A percentile compares a stretch with the other conserved stretches of the same genome.
phyloP scores from a whole-genome alignment of 2,888 invertebrate species.

The Eristalinus sepulchralis region DNA sequence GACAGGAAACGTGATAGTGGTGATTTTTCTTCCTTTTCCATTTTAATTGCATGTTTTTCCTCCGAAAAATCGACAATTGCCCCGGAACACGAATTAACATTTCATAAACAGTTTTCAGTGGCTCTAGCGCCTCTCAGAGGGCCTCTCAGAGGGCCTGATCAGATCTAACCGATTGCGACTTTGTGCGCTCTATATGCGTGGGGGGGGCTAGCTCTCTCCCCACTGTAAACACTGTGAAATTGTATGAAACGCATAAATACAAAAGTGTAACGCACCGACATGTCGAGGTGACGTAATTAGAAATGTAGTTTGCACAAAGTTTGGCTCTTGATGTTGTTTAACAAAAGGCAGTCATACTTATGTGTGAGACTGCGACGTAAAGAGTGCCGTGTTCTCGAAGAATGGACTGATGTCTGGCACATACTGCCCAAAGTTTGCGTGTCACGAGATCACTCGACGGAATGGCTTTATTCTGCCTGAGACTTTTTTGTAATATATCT shows the following conservation, averaged over 20 bases:
- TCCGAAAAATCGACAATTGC: slow-evolving; percentile 70
- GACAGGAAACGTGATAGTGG: slow-evolving; percentile 68
- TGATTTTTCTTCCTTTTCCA: slow-evolving; percentile 65
- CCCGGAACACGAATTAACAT: slow-evolving; percentile 71
- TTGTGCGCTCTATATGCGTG: background rate
- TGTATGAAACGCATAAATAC: background rate
- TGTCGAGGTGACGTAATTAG: background rate
- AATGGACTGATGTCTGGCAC: too few relatives aligned
- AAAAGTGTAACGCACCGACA: background rate
- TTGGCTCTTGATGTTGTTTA: too few relatives aligned
- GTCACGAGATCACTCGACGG: too few relatives aligned
- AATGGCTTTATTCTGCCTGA: too few relatives aligned
- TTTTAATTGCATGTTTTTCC: slow-evolving; percentile 69
- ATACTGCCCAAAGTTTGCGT: too few relatives aligned
- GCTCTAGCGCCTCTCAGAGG: slow-evolving; percentile 5
- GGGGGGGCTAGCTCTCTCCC: background rate
- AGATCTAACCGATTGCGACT: slow-evolving; percentile 30
- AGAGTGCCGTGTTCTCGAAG: too few relatives aligned
- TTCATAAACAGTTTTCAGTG: slow-evolving; percentile 59
- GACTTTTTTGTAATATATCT: too few relatives aligned
- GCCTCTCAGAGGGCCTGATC: too few relatives aligned
- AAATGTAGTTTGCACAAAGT: background rate
- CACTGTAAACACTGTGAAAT: background rate
- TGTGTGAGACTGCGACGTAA: too few relatives aligned
- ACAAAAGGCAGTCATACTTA: too few relatives aligned